Evolutionary conservation across 2,888 invertebrate species (phyloP), one percentile per base, ranked within the genome.

Genomic region (Dynastes tityus): DNA sequence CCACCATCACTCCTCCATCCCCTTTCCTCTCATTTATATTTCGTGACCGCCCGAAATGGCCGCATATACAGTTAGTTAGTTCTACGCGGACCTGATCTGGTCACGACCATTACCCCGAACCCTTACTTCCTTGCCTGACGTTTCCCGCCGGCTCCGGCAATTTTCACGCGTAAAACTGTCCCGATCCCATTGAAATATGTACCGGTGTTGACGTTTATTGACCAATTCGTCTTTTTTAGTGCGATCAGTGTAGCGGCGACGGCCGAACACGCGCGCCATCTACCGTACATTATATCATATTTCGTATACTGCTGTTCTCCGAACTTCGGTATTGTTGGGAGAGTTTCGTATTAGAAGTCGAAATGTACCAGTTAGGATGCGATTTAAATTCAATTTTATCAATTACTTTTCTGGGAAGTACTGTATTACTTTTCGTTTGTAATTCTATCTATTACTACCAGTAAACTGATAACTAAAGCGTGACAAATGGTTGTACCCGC

Each of bases 121-220:
- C n/a, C 6, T 8, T 11, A 16, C 29, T 4, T 63, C 29, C 1
- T 11, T 11, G 45, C 8, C 45, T 8, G 11, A 8, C 11, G 45
- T 45, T 45, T 45, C 45, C 45, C 45, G 45, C 45, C 45, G 45
- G 45, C 27, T 11, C 27, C 51, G 40, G 68, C 68, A 73, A 73
- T 73, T 73, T 73, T 73, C 73, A 13, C 73, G 70, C 58, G 73
- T 61, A 73, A 73, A 73, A 73, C 58, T 73, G 73, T 73, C 73
- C 37, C 73, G 61, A 40, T 11, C 58, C 58, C 73, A 29, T 45
- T 73, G 73, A 73, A 73, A 58, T 73, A 73, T 73, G 73, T 73
- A 37, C 58, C 73, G 73, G 73, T 58, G 73, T 73, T 73, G 73
- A 73, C 73, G 55, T 73, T 73, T 73, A 73, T 73, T 58, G 73